Evolutionary conservation across 2,888 invertebrate species (phyloP).

Genomic region (Cephus nigrinus): DNA sequence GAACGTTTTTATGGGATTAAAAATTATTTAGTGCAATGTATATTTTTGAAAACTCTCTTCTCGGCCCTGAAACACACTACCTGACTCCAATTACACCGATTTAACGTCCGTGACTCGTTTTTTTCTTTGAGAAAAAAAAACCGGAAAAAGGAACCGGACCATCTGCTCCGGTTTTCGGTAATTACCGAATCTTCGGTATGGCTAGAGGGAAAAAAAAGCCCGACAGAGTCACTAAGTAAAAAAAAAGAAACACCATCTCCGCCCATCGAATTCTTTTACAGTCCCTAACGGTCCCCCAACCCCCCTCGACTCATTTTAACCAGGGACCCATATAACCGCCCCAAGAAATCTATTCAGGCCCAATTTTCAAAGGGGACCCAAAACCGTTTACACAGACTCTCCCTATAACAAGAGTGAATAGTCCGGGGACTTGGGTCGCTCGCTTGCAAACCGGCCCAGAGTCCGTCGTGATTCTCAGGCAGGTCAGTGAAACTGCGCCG

Average conservation of each 20-base stretch:
- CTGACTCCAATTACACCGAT: not conserved
- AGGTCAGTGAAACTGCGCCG: constrained; percentile 67
- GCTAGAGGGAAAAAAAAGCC: not conserved
- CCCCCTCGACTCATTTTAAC: not conserved
- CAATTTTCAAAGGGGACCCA: not conserved
- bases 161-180: constrained; percentile 31
- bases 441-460: constrained; percentile 30
- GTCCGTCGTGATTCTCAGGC: constrained; percentile 63
- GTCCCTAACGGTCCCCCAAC: not conserved
- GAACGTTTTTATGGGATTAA: not conserved
- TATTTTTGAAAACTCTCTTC: not conserved
- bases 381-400: not conserved
- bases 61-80: not conserved
- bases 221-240: not conserved
- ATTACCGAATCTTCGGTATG: constrained; percentile 20
- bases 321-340: not conserved
- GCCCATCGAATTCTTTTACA: constrained; percentile 20
- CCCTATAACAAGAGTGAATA: constrained; percentile 26
- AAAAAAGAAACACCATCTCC: not conserved
- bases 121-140: not conserved
- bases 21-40: no score
- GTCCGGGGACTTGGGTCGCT: constrained; percentile 29
- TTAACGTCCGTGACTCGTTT: not conserved
- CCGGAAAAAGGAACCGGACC: constrained; percentile 25
- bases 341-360: not conserved